These are phyloP conservation scores for Brachionus koreanus DNA, from an alignment of 1,140 invertebrate genomes.

Conservation along the genomic window DNA sequence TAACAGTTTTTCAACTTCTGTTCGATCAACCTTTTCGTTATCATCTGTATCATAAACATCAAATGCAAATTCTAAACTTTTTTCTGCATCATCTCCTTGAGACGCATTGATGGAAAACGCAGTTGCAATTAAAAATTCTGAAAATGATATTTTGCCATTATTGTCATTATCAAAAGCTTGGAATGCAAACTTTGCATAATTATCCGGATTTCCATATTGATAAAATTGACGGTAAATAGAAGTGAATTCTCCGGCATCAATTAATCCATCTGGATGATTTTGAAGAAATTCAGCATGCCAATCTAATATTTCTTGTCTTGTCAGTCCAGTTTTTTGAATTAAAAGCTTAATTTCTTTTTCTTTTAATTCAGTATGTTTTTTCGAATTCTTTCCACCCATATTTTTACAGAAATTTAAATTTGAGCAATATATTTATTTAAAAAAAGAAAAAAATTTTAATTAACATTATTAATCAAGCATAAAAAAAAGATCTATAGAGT, in stretches of 20 bases:
- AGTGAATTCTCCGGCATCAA: slow-evolving; percentile 16
- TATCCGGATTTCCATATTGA: neutral
- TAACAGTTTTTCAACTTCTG: slow-evolving; percentile 1
- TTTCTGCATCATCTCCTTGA: neutral
- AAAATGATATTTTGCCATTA: slow-evolving; percentile 36
- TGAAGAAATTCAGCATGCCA: slow-evolving; percentile 15
- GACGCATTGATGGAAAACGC: neutral
- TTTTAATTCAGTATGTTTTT: slow-evolving; percentile 30
- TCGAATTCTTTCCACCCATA: slow-evolving; percentile 10
- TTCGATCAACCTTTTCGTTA: slow-evolving; percentile 16
- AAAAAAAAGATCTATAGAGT: no score
- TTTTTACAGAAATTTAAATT: neutral
- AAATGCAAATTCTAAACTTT: slow-evolving; percentile 38
- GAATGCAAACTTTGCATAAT: slow-evolving; percentile 27
- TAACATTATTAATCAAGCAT: neutral
- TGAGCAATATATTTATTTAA: no score
- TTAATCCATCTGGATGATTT: slow-evolving; percentile 12
- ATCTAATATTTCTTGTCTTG: slow-evolving; percentile 36
- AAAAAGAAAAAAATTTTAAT: neutral
- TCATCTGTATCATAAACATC: slow-evolving; percentile 43
- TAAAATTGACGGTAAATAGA: slow-evolving; percentile 22
- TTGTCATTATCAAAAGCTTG: slow-evolving; percentile 39
- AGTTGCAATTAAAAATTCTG: slow-evolving; percentile 37
- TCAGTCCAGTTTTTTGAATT: slow-evolving; percentile 11
- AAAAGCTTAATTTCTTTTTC: slow-evolving; percentile 34